These are phyloP conservation scores for Arbacia lixula DNA, from an alignment of 53 echinoderm and acorn worm species.

Conservation along the genomic window DNA sequence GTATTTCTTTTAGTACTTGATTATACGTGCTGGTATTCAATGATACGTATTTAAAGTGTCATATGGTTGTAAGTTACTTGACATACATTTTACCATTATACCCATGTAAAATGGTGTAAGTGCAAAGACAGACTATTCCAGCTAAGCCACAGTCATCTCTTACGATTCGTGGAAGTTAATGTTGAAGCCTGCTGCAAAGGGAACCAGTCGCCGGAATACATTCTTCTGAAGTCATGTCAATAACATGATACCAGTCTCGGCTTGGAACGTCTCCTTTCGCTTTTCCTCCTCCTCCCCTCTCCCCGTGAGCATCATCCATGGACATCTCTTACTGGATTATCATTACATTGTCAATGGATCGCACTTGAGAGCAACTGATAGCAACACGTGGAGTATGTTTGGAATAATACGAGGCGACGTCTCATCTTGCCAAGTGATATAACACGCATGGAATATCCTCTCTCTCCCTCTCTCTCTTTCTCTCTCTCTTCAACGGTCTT, in stretches of 20 bases:
- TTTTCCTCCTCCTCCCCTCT: conserved; percentile 11
- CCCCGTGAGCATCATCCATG: conserved; percentile 20
- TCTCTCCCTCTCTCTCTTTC: too few species aligned
- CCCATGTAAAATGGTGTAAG: too few species aligned
- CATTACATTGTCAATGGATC: conserved; percentile 33
- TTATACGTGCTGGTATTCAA: too few species aligned
- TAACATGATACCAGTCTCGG: conserved; percentile 14
- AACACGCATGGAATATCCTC: conserved; percentile 18
- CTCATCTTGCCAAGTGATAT: conserved; percentile 41
- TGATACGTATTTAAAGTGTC: too few species aligned
- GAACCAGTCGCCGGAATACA: conserved; percentile 31
- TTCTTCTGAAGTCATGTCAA: conserved; percentile 56
- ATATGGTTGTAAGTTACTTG: too few species aligned
- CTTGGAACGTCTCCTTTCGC: conserved; percentile 24
- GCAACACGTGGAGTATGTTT: conserved; percentile 48
- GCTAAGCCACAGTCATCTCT: too few species aligned
- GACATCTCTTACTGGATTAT: conserved; percentile 39
- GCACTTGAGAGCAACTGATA: not conserved
- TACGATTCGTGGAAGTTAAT: too few species aligned
- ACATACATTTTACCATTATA: too few species aligned
- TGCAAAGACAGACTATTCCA: too few species aligned
- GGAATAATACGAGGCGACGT: conserved; percentile 56
- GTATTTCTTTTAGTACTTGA: too few species aligned
- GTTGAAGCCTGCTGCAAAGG: too few species aligned
- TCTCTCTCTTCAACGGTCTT: too few species aligned